Conservation (phyloP, 2,888 invertebrate species). For the Cheilosia impressa region DNA sequence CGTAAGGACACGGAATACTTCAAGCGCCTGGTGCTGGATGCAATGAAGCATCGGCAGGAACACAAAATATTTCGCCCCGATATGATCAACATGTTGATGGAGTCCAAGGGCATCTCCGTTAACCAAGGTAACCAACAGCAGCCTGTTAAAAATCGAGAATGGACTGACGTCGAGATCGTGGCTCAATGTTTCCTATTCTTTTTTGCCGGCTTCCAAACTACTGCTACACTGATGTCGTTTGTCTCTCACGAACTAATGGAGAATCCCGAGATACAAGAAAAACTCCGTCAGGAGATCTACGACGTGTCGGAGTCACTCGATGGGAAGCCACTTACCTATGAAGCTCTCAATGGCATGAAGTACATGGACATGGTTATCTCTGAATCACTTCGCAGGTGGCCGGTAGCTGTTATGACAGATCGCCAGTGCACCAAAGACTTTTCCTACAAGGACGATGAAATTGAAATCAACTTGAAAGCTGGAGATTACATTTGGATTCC, state of each 20-base stretch:
- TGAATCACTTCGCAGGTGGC: constrained; percentile 85
- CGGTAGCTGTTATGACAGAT: constrained; percentile 84
- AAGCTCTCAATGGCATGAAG: constrained; percentile 85
- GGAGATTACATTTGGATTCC: constrained; percentile 82
- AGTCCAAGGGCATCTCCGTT: constrained; percentile 79
- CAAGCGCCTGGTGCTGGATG: constrained; percentile 81
- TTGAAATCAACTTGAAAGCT: constrained; percentile 79
- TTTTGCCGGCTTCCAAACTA: constrained; percentile 85
- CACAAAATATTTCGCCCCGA: constrained; percentile 85
- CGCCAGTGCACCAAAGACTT: constrained; percentile 85
- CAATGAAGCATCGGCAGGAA: constrained; percentile 83
- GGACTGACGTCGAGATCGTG: constrained; percentile 85
- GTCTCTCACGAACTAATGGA: constrained; percentile 85
- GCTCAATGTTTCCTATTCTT: constrained; percentile 86
- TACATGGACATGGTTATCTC: constrained; percentile 86
- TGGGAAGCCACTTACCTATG: constrained; percentile 85
- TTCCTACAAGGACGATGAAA: constrained; percentile 79
- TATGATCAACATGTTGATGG: constrained; percentile 85
- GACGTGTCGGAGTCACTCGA: constrained; percentile 83
- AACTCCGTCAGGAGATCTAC: constrained; percentile 85
- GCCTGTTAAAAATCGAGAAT: constrained; percentile 76
- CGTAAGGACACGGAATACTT: constrained; percentile 81
- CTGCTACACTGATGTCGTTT: constrained; percentile 84
- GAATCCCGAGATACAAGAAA: constrained; percentile 86
- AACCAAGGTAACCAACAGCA: constrained; percentile 81